Evolutionary conservation across 2,888 invertebrate species (phyloP), one percentile per base, ranked within the genome.

Genomic region (Tricholauxania praeusta): DNA sequence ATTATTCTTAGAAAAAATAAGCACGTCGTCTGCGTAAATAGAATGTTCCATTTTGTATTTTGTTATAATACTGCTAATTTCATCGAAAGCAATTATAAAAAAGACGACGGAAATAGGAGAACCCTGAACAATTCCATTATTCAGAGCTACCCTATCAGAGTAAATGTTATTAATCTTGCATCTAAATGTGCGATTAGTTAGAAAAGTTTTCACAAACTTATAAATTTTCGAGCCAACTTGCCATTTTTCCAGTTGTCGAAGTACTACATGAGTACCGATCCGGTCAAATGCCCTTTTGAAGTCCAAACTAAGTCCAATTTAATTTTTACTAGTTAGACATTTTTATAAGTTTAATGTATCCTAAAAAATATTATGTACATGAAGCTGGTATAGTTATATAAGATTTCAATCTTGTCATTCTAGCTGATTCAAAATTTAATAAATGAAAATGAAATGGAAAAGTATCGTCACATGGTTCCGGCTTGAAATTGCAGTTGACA

Each of bases 271-370:
- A 14, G 60, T 47, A 15, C 62, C 71, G 5, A 74, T 67, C 39
- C 53, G 60, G 57, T 73, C 73, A 51, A 70, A 73, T 4, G 73
- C 73, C 39, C 64, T 72, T 8, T 69, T 59, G 32, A 75, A 72
- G 32, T 73, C 73, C 14, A 75, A 63, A 1, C 71, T 65, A 39
- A 39, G n/a, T n/a, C n/a, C n/a, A n/a, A n/a, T n/a, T n/a, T n/a
- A n/a, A n/a, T n/a, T n/a, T n/a, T n/a, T n/a, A n/a, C n/a, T n/a
- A n/a, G n/a, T n/a, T n/a, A n/a, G n/a, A n/a, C n/a, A n/a, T n/a
- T n/a, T n/a, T n/a, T n/a, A n/a, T n/a, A n/a, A n/a, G n/a, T n/a
- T n/a, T n/a, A n/a, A n/a, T n/a, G n/a, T n/a, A n/a, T n/a, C n/a
- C n/a, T n/a, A n/a, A n/a, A n/a, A n/a, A n/a, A n/a, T n/a, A n/a